A percentile compares a stretch with the other conserved stretches of the same genome.
phyloP scores from a whole-genome alignment of 2,797 vertebrate species.

The Bovichtus variegatus region DNA sequence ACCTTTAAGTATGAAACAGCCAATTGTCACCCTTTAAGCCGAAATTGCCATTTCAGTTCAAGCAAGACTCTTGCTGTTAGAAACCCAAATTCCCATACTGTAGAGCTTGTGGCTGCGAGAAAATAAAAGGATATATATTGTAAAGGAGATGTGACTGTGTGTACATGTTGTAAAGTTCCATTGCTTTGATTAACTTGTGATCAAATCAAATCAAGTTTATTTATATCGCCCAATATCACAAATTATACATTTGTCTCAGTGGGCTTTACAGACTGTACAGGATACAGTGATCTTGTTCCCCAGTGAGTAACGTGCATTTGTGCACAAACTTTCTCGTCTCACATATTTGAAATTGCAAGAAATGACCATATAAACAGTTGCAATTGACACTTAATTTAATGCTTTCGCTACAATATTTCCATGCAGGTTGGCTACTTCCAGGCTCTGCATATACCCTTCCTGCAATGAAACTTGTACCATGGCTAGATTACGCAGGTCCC shows the following conservation, averaged over 20 bases:
- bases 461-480: constrained; percentile 91
- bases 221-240: too few species aligned
- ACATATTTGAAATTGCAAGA: background rate
- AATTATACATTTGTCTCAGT: too few species aligned
- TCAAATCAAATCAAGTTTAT: too few species aligned
- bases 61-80: background rate
- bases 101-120: background rate
- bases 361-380: background rate
- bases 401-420: too few species aligned
- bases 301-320: background rate
- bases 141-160: background rate
- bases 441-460: constrained; percentile 40
- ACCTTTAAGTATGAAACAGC: background rate
- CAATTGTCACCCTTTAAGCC: background rate
- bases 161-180: background rate
- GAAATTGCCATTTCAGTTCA: background rate
- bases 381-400: background rate
- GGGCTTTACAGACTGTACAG: too few species aligned
- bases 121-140: background rate
- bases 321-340: background rate
- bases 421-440: background rate
- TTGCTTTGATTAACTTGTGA: background rate
- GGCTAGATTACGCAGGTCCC: constrained; percentile 65
- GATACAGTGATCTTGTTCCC: background rate
- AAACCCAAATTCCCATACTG: background rate